Evolutionary conservation across 2,888 invertebrate species (phyloP), one percentile per base, ranked within the genome.

Genomic region (Euzophera pinguis): DNA sequence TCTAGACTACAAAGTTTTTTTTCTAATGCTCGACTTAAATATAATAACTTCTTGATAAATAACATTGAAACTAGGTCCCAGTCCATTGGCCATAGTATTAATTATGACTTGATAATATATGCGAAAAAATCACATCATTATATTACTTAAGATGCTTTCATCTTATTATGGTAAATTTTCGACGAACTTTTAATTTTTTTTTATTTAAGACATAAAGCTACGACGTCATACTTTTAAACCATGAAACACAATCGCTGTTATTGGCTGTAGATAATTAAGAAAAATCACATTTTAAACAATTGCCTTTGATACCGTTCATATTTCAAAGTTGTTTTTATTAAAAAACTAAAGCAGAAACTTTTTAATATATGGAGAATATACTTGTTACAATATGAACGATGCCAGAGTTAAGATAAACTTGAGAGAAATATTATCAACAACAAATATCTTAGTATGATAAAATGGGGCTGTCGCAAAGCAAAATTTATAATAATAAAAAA

Each of bases 161-260:
- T n/a, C n/a, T n/a, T n/a, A n/a, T n/a, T n/a, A n/a, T n/a, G n/a
- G n/a, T n/a, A n/a, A n/a, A n/a, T n/a, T n/a, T n/a, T n/a, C n/a
- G n/a, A n/a, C n/a, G n/a, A n/a, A n/a, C n/a, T n/a, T n/a, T n/a
- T n/a, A n/a, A n/a, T 22, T 22, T 22, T 22, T 22, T 22, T 22
- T 22, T 32, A 32, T 32, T 1, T 32, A 4, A 9, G 3, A 8
- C 10, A 32, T 32, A 32, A 32, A 22, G 5, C 2, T 22, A 22
- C 22, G 22, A 22, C 22, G 5, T 5, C 22, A 22, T 22, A 22
- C 3, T 12, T 39, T 56, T 55, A 45, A 47, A 58, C 64, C 70
- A 70, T 54, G 64, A 62, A 67, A 67, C 68, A 69, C 62, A 55
- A 55, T 64, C 69, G 65, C 62, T 54, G 39, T 56, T 53, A 54